Percentiles rank a stretch among this genome's conserved stretches.
phyloP scores from a whole-genome alignment of 2,113 vertebrate species.

The Carassius gibelio region DNA sequence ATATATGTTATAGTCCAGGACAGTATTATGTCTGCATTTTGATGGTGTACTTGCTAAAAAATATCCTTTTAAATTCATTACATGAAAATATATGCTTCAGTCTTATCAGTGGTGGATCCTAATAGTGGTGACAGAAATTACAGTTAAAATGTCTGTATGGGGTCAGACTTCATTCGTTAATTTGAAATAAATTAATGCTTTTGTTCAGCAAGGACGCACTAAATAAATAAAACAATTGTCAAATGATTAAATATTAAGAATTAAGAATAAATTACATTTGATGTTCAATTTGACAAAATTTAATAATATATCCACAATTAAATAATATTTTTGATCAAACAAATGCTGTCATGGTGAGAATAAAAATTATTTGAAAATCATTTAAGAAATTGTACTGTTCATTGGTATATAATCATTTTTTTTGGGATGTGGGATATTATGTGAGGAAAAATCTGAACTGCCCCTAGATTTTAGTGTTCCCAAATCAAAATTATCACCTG shows the following conservation, averaged over 20 bases:
- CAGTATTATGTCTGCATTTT: neutral
- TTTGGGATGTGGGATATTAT: neutral
- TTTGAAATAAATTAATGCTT: no score
- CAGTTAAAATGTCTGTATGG: neutral
- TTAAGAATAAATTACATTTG: no score
- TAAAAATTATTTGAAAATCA: no score
- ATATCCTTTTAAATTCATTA: neutral
- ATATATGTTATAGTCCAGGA: neutral
- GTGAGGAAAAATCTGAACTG: neutral
- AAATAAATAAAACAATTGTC: neutral
- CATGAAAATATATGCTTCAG: neutral
- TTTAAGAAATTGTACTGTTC: no score
- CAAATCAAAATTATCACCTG: neutral
- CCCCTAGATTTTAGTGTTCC: neutral
- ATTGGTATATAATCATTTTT: no score
- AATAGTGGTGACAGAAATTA: neutral
- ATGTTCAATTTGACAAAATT: no score
- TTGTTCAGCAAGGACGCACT: neutral
- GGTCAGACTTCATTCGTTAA: no score
- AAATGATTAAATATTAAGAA: no score
- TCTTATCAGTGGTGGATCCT: neutral
- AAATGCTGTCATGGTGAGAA: no score
- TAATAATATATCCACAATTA: no score
- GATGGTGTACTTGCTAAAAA: neutral
- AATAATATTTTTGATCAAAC: no score